A percentile compares a stretch with the other conserved stretches of the same genome.
These are phyloP conservation scores for Garrulus glandarius DNA, from an alignment of 2,797 vertebrate species.

Conservation along the genomic window DNA sequence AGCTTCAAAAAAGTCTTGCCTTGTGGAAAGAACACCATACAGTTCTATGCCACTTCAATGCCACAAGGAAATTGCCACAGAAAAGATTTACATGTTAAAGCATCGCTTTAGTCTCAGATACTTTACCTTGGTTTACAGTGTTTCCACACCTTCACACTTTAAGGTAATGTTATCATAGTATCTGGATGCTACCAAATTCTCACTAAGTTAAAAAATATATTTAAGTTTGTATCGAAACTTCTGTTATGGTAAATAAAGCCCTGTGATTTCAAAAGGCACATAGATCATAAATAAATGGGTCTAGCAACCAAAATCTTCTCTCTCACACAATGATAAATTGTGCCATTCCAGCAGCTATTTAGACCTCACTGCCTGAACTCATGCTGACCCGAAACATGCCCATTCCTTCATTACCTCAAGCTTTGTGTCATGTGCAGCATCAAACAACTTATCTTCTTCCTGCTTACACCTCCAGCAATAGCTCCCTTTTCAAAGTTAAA, in stretches of 20 bases:
- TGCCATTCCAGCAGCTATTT: slow-evolving; percentile 1
- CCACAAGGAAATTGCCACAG: background rate
- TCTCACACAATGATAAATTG: slow-evolving; percentile 18
- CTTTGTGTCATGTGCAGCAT: background rate
- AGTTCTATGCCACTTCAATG: background rate
- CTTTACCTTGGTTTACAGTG: background rate
- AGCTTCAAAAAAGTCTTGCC: background rate
- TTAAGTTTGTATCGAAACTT: background rate
- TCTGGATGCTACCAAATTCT: background rate
- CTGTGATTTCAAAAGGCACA: slow-evolving; percentile 13
- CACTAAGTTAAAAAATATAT: background rate
- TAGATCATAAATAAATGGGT: slow-evolving; percentile 10
- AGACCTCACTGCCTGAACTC: slow-evolving; percentile 26
- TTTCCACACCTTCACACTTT: background rate
- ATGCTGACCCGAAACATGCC: background rate
- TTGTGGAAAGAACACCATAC: background rate
- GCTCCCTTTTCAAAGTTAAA: background rate
- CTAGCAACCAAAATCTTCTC: background rate
- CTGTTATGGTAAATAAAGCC: background rate
- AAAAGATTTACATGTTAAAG: background rate
- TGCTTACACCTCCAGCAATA: slow-evolving; percentile 1
- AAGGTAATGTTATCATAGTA: background rate
- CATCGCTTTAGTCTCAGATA: background rate
- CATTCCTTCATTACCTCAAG: slow-evolving; percentile 20
- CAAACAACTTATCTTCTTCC: slow-evolving; percentile 11